A percentile compares a stretch with the other conserved stretches of the same genome.
phyloP scores from a whole-genome alignment of 2,113 vertebrate species.

The Rissa tridactyla region DNA sequence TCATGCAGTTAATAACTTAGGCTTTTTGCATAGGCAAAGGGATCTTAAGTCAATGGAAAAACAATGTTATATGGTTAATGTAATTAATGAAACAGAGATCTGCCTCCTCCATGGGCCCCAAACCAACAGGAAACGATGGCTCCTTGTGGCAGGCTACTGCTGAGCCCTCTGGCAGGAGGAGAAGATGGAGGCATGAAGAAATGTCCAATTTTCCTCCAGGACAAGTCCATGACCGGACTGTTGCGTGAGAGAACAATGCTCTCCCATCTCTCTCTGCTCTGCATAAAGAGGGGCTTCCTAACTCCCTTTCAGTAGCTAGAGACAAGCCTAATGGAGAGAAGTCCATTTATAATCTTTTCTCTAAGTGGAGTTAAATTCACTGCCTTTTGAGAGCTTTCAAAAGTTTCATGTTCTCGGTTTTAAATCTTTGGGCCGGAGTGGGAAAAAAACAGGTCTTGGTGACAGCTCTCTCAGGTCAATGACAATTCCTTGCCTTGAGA shows the following conservation, averaged over 20 bases:
- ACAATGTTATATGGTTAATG: not conserved
- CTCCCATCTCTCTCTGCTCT: not conserved
- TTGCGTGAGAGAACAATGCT: not conserved
- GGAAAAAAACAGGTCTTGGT: not conserved
- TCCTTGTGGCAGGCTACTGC: not conserved
- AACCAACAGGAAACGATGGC: not conserved
- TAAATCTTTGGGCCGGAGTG: not conserved
- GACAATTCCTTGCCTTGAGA: not conserved
- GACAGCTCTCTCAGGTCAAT: not conserved
- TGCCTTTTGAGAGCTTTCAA: not conserved
- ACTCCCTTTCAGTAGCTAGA: not conserved
- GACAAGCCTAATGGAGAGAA: not conserved
- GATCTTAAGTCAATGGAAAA: not conserved
- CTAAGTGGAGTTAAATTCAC: not conserved
- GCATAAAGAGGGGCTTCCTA: not conserved
- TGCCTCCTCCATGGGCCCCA: not conserved
- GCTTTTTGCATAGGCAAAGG: not conserved
- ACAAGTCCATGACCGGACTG: rapidly evolving
- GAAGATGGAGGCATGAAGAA: not conserved
- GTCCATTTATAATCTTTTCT: not conserved
- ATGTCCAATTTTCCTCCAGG: not conserved
- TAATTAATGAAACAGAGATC: not conserved
- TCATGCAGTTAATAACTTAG: not conserved
- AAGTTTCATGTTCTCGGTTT: not conserved
- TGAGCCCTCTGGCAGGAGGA: not conserved